Evolutionary conservation across 2,797 vertebrate genomes (phyloP).

Genomic region (Anas flavirostris): DNA sequence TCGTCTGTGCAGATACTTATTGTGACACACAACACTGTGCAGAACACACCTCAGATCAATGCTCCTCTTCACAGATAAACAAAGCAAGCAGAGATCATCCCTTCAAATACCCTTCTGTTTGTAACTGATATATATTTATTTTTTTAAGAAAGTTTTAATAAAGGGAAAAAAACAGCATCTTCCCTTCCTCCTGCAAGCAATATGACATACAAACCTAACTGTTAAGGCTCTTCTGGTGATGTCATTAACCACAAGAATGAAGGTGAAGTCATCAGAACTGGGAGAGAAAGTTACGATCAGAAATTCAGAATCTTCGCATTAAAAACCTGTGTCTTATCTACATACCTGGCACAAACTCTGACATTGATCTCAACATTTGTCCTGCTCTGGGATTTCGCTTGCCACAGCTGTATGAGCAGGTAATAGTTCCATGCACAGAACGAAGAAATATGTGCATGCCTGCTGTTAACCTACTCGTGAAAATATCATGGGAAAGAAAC

Average conservation of each 20-base stretch:
- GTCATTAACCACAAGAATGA: neutral
- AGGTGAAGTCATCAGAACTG: conserved; percentile 20
- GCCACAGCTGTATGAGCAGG: neutral
- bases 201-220: neutral
- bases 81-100: neutral
- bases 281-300: conserved; percentile 31
- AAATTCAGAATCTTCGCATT: neutral
- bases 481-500: conserved; percentile 17
- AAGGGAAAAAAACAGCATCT: neutral
- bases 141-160: neutral
- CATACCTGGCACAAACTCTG: neutral
- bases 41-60: neutral
- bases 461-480: neutral
- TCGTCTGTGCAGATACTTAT: neutral
- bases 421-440: neutral
- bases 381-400: conserved; percentile 37
- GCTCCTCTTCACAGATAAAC: neutral
- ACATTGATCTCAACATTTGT: neutral
- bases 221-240: neutral
- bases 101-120: neutral
- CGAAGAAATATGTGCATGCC: neutral
- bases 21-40: neutral
- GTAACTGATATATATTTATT: neutral
- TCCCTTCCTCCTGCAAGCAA: neutral
- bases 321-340: neutral